These are phyloP conservation scores for Trachelipus rathkii DNA, from an alignment of 1,140 invertebrate genomes.

Conservation along the genomic window DNA sequence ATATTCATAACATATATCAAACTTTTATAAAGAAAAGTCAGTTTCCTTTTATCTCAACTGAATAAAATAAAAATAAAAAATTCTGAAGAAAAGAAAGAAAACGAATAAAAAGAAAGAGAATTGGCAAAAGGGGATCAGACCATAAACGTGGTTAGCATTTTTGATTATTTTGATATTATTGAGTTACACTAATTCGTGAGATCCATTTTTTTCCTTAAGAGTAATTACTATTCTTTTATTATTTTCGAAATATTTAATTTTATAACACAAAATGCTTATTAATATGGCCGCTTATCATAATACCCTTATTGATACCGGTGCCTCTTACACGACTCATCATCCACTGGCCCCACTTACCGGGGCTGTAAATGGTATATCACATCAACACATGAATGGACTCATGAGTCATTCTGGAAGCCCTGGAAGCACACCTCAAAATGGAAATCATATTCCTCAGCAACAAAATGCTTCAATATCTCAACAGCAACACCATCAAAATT, in stretches of 20 bases:
- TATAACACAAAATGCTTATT: conserved; percentile 42
- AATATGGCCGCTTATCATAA: conserved; percentile 46
- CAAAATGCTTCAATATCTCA: conserved; percentile 2
- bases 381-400: conserved; percentile 44
- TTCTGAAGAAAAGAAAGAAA: neutral
- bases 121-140: neutral
- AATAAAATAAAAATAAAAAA: too few relatives aligned
- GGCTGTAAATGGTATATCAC: conserved; percentile 32
- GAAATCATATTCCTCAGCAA: conserved; percentile 27
- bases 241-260: neutral
- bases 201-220: neutral
- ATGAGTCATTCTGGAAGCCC: conserved; percentile 36
- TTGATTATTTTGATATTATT: neutral
- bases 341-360: conserved; percentile 29
- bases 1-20: too few relatives aligned
- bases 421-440: conserved; percentile 28
- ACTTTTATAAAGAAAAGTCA: too few relatives aligned
- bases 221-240: neutral
- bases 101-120: neutral
- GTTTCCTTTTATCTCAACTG: too few relatives aligned
- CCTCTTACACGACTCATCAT: conserved; percentile 41
- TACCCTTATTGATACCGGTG: conserved; percentile 43
- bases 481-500: conserved; percentile 20
- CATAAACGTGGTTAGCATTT: neutral
- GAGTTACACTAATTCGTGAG: too few relatives aligned